Conservation (phyloP, 2,113 vertebrate species). For the Sinocyclocheilus anophthalmus region DNA sequence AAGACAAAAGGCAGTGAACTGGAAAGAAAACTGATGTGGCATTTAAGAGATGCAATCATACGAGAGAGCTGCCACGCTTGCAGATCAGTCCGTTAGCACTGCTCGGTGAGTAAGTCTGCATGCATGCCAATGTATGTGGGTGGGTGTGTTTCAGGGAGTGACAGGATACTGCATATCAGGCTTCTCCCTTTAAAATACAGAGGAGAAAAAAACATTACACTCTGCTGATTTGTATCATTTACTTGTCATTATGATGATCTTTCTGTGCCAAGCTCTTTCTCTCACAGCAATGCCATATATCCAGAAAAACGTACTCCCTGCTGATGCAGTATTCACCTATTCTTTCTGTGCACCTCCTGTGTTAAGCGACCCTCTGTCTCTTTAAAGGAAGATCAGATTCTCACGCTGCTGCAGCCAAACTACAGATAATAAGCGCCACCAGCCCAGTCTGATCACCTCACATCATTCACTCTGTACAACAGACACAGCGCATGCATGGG, state of each 20-base stretch:
- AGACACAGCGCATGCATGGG: not conserved
- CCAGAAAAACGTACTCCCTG: not conserved
- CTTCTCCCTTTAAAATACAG: not conserved
- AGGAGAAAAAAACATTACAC: not conserved
- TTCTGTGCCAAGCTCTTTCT: not conserved
- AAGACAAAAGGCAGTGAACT: not conserved
- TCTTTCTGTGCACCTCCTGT: not conserved
- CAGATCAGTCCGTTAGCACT: conserved; percentile 28
- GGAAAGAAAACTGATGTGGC: not conserved
- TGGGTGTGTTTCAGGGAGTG: conserved; percentile 66
- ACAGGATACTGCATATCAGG: conserved; percentile 54
- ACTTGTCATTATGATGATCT: not conserved
- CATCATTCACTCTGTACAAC: conserved; percentile 8
- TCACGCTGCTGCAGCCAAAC: conserved; percentile 1
- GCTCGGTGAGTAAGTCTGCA: conserved; percentile 46
- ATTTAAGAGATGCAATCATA: not conserved
- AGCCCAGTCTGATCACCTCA: not conserved
- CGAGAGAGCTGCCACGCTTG: conserved; percentile 26
- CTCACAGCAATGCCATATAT: not conserved
- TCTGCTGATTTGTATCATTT: conserved; percentile 13
- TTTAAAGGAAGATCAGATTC: not conserved
- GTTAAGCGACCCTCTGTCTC: not conserved
- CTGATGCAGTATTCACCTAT: not conserved
- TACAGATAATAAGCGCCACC: not conserved
- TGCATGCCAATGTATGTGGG: conserved; percentile 65